Evolutionary conservation across 2,113 vertebrate species (phyloP).

Genomic region (Ophiodon elongatus): DNA sequence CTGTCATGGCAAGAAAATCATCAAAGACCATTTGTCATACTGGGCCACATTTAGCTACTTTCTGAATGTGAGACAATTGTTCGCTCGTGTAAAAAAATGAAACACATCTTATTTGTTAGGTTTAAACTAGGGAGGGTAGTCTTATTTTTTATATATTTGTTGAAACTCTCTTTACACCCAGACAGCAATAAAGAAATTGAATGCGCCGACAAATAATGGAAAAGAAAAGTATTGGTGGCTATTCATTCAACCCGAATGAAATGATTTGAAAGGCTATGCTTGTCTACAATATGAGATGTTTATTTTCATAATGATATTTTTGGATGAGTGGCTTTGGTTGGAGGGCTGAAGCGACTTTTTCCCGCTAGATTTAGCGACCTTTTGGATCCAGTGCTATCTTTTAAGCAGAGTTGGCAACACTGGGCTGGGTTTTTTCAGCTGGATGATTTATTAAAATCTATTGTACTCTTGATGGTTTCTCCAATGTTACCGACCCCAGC

Average conservation of each 20-base stretch:
- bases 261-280: background rate
- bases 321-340: constrained; percentile 1
- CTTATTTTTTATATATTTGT: background rate
- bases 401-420: background rate
- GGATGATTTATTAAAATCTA: background rate
- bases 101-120: background rate
- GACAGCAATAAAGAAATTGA: background rate
- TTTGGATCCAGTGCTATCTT: background rate
- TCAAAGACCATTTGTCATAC: background rate
- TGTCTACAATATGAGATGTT: background rate
- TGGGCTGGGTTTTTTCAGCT: background rate
- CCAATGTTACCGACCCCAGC: background rate
- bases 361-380: background rate
- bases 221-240: background rate
- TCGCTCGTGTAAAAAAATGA: background rate
- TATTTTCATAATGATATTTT: background rate
- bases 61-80: background rate
- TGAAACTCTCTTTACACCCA: background rate
- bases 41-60: background rate
- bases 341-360: background rate
- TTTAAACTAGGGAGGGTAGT: background rate
- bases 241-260: background rate
- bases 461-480: background rate
- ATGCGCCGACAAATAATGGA: background rate
- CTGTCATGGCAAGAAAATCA: background rate